Evolutionary conservation across 1,140 invertebrate genomes (phyloP).

Genomic region (Lepidotrigona ventralis): DNA sequence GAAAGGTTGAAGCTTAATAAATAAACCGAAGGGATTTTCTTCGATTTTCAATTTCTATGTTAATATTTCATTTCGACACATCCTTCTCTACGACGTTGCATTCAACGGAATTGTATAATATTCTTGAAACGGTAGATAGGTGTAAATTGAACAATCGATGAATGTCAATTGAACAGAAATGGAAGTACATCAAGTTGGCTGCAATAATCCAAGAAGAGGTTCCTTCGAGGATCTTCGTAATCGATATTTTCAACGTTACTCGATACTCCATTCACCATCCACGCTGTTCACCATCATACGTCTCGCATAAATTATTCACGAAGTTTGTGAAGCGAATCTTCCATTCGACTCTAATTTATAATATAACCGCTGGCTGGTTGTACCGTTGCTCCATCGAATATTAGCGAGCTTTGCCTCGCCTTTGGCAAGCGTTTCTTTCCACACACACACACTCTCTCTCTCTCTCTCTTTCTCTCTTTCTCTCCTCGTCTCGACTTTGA

Average conservation of each 20-base stretch:
- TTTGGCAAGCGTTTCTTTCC: background rate
- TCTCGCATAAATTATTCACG: constrained; percentile 41
- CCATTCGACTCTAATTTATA: constrained; percentile 43
- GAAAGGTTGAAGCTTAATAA: too few relatives aligned
- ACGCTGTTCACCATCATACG: background rate
- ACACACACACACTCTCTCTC: too few relatives aligned
- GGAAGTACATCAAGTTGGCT: too few relatives aligned
- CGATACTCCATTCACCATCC: constrained; percentile 3
- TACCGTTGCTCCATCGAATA: constrained; percentile 25
- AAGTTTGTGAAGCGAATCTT: constrained; percentile 29
- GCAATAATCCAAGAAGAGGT: background rate
- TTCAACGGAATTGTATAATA: too few relatives aligned
- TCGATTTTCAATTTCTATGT: too few relatives aligned
- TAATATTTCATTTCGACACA: too few relatives aligned
- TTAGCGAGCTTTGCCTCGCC: constrained; percentile 8
- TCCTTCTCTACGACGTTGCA: too few relatives aligned
- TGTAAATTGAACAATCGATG: background rate
- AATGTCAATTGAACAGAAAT: background rate
- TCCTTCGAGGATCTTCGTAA: background rate
- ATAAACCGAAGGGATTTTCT: too few relatives aligned
- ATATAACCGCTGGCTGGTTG: constrained; percentile 9
- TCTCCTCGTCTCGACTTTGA: background rate
- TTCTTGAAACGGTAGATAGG: too few relatives aligned
- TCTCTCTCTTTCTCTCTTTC: too few relatives aligned
- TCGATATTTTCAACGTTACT: constrained; percentile 21